These are phyloP conservation scores for Manis javanica DNA, from an alignment of 2,797 vertebrate species.

Conservation along the genomic window DNA sequence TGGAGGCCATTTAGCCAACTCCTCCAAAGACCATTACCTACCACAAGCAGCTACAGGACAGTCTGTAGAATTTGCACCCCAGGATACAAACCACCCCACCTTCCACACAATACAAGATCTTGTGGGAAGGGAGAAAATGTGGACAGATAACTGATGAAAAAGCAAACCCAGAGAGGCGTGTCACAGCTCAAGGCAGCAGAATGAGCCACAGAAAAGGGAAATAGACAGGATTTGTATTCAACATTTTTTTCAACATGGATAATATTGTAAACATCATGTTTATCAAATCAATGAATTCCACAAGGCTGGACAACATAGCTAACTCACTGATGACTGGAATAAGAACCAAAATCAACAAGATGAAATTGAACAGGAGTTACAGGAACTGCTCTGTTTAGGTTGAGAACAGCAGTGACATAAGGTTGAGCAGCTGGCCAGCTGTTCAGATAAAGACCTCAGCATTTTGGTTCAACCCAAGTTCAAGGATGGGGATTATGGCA, in stretches of 20 bases:
- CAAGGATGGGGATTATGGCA: not conserved
- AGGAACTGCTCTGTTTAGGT: not conserved
- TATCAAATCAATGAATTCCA: slow-evolving; percentile 48
- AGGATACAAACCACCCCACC: not conserved
- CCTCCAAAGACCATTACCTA: not conserved
- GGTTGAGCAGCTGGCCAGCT: not conserved
- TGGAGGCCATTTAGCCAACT: not conserved
- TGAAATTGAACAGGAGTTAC: slow-evolving; percentile 38
- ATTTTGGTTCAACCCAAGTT: slow-evolving; percentile 35
- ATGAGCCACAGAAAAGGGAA: not conserved
- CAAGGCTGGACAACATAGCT: slow-evolving; percentile 35
- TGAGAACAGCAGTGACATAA: slow-evolving; percentile 2
- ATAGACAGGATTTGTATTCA: not conserved
- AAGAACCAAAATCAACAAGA: slow-evolving; percentile 49
- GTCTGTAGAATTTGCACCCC: not conserved
- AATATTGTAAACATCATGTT: not conserved
- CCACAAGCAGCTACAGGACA: not conserved
- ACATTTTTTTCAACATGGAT: slow-evolving; percentile 41
- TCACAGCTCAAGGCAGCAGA: not conserved
- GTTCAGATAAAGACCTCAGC: slow-evolving; percentile 16
- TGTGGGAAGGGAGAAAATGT: not conserved
- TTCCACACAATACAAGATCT: not conserved
- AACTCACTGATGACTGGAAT: not conserved
- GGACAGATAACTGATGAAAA: not conserved
- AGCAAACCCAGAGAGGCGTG: not conserved